These are phyloP conservation scores for Balearica regulorum DNA, from an alignment of 2,797 vertebrate genomes.

Conservation along the genomic window DNA sequence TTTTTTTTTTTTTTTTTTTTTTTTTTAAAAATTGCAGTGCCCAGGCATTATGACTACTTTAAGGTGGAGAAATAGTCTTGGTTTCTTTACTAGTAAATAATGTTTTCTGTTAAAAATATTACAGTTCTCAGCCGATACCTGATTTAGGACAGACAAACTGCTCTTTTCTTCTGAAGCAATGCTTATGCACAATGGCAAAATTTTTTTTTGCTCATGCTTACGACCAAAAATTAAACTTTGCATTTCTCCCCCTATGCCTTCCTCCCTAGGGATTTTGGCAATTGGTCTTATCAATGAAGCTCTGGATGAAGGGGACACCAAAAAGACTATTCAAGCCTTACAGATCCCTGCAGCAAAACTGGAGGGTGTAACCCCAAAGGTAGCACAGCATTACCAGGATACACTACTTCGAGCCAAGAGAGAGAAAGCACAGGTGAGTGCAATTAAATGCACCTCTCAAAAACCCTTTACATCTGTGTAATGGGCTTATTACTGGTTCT, in stretches of 20 bases:
- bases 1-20: background rate
- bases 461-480: background rate
- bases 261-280: constrained; percentile 86
- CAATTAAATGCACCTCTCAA: background rate
- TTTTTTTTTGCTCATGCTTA: too few relatives aligned
- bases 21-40: background rate
- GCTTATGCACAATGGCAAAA: background rate
- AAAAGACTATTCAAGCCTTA: constrained; percentile 86
- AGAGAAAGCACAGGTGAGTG: constrained; percentile 92
- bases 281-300: constrained; percentile 96
- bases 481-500: background rate
- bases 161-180: background rate
- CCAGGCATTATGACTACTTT: background rate
- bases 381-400: constrained; percentile 97
- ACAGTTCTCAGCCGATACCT: background rate
- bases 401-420: constrained; percentile 89
- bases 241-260: background rate
- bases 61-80: background rate
- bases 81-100: background rate
- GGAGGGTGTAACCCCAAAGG: constrained; percentile 81
- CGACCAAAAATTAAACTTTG: background rate
- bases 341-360: constrained; percentile 91
- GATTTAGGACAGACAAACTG: background rate
- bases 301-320: constrained; percentile 87
- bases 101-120: background rate